phyloP scores from a whole-genome alignment of 1,140 invertebrate genomes.

The Odontomachus brunneus region DNA sequence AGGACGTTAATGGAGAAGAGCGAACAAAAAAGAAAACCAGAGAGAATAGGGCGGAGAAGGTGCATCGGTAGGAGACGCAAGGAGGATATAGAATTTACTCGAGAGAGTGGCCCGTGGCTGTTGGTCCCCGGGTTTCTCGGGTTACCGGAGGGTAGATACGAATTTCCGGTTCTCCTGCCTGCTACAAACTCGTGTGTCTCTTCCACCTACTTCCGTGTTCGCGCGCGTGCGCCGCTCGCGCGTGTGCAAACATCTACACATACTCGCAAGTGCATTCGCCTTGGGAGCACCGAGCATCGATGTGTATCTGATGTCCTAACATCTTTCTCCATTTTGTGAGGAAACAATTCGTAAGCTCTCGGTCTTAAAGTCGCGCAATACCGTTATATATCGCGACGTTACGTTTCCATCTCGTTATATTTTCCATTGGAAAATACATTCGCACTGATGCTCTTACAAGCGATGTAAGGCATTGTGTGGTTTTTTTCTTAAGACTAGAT shows the following conservation, averaged over 20 bases:
- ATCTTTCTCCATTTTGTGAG: not conserved
- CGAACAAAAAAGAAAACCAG: conserved; percentile 42
- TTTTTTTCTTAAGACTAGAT: not conserved
- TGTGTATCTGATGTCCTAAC: conserved; percentile 3
- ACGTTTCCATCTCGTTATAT: not conserved
- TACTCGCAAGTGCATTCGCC: not conserved
- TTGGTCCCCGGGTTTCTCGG: conserved; percentile 63
- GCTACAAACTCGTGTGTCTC: conserved; percentile 52
- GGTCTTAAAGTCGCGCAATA: not conserved
- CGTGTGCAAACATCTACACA: not conserved
- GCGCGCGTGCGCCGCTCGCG: not conserved
- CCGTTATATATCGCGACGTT: not conserved
- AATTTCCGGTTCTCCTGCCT: conserved; percentile 59
- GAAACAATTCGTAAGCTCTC: not conserved
- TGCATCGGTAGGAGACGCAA: conserved; percentile 39
- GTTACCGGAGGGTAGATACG: conserved; percentile 62
- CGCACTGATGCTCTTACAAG: too few species aligned
- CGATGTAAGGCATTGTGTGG: not conserved
- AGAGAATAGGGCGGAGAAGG: not conserved
- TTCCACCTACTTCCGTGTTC: conserved; percentile 20
- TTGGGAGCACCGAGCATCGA: conserved; percentile 50
- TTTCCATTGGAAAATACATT: conserved; percentile 25
- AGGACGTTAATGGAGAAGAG: conserved; percentile 64
- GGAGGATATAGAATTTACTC: conserved; percentile 61
- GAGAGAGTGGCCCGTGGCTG: conserved; percentile 52